These are phyloP conservation scores for Zaprionus nigranus DNA, from an alignment of 1,140 invertebrate species.

Conservation along the genomic window DNA sequence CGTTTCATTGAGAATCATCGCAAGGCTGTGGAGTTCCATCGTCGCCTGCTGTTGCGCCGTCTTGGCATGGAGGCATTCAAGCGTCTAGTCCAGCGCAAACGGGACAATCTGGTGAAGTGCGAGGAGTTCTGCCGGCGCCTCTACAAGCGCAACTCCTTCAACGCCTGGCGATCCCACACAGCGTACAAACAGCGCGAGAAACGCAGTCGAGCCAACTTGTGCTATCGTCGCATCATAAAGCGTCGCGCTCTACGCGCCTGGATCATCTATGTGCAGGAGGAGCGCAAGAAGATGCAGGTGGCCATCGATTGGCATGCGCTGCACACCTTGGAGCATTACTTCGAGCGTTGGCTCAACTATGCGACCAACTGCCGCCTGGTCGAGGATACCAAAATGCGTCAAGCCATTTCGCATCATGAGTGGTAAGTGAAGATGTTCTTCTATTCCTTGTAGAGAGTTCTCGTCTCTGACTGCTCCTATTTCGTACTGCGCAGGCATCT, in stretches of 20 bases:
- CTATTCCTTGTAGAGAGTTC: not conserved
- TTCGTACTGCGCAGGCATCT: conserved; percentile 78
- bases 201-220: conserved; percentile 84
- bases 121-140: conserved; percentile 84
- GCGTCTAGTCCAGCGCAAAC: conserved; percentile 85
- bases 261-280: conserved; percentile 83
- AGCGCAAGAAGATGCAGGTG: conserved; percentile 86
- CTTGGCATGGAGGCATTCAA: conserved; percentile 86
- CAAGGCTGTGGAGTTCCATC: conserved; percentile 87
- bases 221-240: conserved; percentile 84
- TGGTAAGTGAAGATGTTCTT: conserved; percentile 69
- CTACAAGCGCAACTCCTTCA: conserved; percentile 85
- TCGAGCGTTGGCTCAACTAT: conserved; percentile 85
- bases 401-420: conserved; percentile 86
- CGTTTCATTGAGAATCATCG: conserved; percentile 85
- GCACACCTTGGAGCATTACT: conserved; percentile 85
- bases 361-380: conserved; percentile 84
- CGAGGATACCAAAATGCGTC: conserved; percentile 85
- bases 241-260: conserved; percentile 79
- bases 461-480: not conserved
- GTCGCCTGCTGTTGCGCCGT: conserved; percentile 85
- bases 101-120: conserved; percentile 85
- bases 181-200: conserved; percentile 85
- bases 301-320: conserved; percentile 88
- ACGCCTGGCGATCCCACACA: conserved; percentile 85